Base-by-base conservation (phyloP, 2,888 invertebrate species). In the Amphipoea lucens region DNA sequence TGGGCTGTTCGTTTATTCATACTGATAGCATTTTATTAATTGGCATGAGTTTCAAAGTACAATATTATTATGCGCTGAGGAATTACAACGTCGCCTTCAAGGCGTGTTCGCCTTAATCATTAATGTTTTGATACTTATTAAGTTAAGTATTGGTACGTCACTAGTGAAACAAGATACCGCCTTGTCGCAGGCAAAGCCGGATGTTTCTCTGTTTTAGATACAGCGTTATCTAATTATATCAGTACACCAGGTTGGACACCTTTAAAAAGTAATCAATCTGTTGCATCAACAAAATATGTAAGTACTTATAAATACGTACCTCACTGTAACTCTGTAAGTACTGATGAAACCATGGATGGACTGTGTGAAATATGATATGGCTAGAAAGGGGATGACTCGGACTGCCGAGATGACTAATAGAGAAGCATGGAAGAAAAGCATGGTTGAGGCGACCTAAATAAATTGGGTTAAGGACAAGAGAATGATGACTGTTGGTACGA, bases 61-160 rank as follows among this genome's bases (percentile, higher is more conserved):
- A 90, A 90, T 83, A 87, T 87, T 84, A 88, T 85, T 79, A 78
- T 78, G 68, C 68, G 54, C 57, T 85, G 82, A 90, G 76, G 74
- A 85, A 87, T 87, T 42, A 83, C 76, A 75, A 51, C 74, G 84
- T 84, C 84, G 51, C 73, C 57, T 63, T 51, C 40, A 72, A 29
- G 71, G 66, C 82, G 74, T 88, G 90, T 87, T 83, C 87, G 78
- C 82, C 84, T 88, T 91, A 90, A 89, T 86, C 84, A 85, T 81
- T 79, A 81, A 77, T 88, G 84, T 89, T 90, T 89, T 86, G 87
- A 86, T 91, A 88, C 84, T 85, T 88, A 88, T 89, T 89, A 88
- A 87, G 80, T 89, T 86, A 85, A 86, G 85, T 84, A 86, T 88
- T 89, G 81, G 83, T 90, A 87, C 75, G 84, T 84, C 81, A 87